phyloP scores from a whole-genome alignment of 1,140 invertebrate species.

The Procambarus clarkii region DNA sequence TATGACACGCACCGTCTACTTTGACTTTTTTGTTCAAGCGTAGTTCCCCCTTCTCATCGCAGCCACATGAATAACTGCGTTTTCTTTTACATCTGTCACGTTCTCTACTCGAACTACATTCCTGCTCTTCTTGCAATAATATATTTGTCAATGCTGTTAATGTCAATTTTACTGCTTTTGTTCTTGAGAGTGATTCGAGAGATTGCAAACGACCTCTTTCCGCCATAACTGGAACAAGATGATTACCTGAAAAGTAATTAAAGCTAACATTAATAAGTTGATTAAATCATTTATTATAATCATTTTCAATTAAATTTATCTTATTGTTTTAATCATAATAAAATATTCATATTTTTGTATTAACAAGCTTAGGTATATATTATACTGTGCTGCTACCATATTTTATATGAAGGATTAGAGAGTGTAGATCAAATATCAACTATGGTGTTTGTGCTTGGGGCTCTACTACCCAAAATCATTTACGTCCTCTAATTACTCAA shows the following conservation, averaged over 20 bases:
- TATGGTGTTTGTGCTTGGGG: no score
- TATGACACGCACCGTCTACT: neutral
- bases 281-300: neutral
- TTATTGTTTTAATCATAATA: no score
- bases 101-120: slow-evolving; percentile 15
- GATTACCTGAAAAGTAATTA: no score
- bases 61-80: slow-evolving; percentile 31
- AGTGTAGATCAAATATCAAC: no score
- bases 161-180: neutral
- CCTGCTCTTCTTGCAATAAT: slow-evolving; percentile 3
- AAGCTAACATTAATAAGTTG: no score
- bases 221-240: neutral
- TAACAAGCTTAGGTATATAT: no score
- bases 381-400: no score
- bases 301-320: no score
- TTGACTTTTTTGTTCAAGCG: slow-evolving; percentile 7
- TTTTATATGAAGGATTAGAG: no score
- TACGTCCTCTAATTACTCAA: no score
- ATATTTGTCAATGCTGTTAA: slow-evolving; percentile 25
- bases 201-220: neutral
- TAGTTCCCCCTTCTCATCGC: neutral
- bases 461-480: no score
- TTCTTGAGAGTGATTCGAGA: slow-evolving; percentile 3
- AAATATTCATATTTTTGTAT: no score
- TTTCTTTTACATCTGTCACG: slow-evolving; percentile 34